Conservation (phyloP, 2,888 invertebrate genomes). For the Podotricha telesiphe region DNA sequence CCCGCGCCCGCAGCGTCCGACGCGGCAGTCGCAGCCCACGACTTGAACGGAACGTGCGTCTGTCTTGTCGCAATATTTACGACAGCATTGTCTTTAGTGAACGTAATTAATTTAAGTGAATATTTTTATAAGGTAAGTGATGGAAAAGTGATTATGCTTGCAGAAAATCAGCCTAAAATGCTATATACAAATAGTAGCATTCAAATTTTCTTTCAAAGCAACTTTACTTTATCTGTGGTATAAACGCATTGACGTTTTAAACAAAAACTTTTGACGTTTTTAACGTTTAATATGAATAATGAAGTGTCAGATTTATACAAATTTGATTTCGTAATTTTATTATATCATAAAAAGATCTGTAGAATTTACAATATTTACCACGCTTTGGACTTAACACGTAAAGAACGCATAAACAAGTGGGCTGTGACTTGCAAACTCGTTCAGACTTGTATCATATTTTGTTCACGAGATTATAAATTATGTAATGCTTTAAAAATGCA, state of each 20-base stretch:
- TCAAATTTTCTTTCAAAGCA: neutral
- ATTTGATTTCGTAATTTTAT: neutral
- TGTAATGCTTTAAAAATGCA: neutral
- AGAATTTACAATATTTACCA: neutral
- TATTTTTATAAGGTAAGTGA: neutral
- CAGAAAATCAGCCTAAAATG: neutral
- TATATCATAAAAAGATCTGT: neutral
- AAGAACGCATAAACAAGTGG: conserved; percentile 1
- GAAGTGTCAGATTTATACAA: neutral
- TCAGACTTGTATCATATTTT: neutral
- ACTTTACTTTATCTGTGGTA: neutral
- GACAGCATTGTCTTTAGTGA: neutral
- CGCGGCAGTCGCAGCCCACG: conserved; percentile 50
- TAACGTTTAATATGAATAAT: neutral
- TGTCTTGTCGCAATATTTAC: conserved; percentile 42
- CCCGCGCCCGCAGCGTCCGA: conserved; percentile 38
- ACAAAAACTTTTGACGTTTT: neutral
- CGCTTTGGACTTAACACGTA: neutral
- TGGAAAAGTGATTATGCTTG: neutral
- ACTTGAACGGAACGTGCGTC: conserved; percentile 39
- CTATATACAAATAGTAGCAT: neutral
- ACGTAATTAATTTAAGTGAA: neutral
- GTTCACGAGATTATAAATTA: neutral
- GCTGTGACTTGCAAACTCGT: neutral
- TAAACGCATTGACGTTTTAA: too few species aligned